Base-by-base conservation (phyloP, 2,888 invertebrate species). In the Deilephila elpenor region DNA sequence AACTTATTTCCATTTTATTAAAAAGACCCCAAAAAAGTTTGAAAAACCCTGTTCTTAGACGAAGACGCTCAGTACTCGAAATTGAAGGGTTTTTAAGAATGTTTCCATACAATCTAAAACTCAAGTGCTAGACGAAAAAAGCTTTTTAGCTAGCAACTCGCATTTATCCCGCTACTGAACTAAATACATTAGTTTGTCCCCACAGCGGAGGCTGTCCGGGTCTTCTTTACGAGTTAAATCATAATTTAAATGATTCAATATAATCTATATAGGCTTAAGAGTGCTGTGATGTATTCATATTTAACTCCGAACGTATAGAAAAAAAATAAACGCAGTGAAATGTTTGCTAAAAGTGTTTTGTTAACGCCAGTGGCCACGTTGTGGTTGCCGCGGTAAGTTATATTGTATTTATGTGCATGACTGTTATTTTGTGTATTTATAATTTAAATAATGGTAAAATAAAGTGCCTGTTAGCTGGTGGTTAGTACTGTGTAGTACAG, bases 31-130 rank as follows among this genome's bases (percentile, higher is more conserved):
- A 29, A 4, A 29, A 3, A 76, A 75, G 70, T 79, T 82, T 82
- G 82, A 25, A 60, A 78, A 20, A 34, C 71, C 0, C 11, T 25
- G 53, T 37, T 32, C 34, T 29, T 75, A 76, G 77, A 78, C 83
- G 82, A 83, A 78, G 74, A 11, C 59, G 25, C 73, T 20, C 74
- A 71, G 32, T 53, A 61, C 73, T 79, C 71, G 75, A 77, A 74
- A 25, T 14, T 71, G 64, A 78, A 78, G 76, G 77, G 78, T 64
- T 81, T 44, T 78, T 83, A 74, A 76, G 53, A 77, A 79, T 83
- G 78, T 82, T 83, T 74, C 78, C 79, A 77, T 79, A 75, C 75
- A 77, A 70, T 74, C 32, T 37, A 44, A 71, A 29, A 11, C 44
- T 73, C 73, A 71, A 73, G 73, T 73, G 73, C 20, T 44, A 59